Evolutionary conservation across 2,797 vertebrate genomes (phyloP).

Genomic region (Sarcophilus harrisii): DNA sequence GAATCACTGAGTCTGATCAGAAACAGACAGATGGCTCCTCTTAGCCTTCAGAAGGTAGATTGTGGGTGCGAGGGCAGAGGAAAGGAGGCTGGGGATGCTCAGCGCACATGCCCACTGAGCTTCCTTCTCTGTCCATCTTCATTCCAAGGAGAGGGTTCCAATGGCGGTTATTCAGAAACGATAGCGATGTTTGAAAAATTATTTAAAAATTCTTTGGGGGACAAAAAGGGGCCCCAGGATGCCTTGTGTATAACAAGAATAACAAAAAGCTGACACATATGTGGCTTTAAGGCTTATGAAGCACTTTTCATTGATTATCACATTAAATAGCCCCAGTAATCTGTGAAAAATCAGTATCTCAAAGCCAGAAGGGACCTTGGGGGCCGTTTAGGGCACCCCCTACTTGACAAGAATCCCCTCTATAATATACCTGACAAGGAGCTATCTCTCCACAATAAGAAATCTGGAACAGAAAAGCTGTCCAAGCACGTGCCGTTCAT

Average conservation of each 20-base stretch:
- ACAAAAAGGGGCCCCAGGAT: not conserved
- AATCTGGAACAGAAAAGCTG: not conserved
- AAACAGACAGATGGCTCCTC: not conserved
- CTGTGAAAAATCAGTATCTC: not conserved
- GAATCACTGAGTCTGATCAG: not conserved
- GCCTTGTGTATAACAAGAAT: not conserved
- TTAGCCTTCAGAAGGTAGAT: not conserved
- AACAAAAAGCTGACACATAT: not conserved
- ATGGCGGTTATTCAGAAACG: not conserved
- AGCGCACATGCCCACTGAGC: not conserved
- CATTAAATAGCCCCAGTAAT: not conserved
- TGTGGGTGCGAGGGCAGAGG: not conserved
- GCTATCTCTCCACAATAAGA: not conserved
- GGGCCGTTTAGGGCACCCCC: not conserved
- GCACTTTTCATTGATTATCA: not conserved
- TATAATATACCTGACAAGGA: not conserved
- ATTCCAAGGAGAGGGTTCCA: not conserved
- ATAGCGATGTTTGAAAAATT: not conserved
- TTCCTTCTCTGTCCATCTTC: not conserved
- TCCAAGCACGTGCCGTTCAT: not conserved
- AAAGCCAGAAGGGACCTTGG: not conserved
- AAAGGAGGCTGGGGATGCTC: not conserved
- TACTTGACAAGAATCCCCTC: not conserved
- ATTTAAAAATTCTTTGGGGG: not conserved
- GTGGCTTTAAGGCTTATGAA: not conserved